Percentiles rank a stretch among this genome's conserved stretches.
Conservation (phyloP, 2,888 invertebrate genomes). For the Drosophila cyrtoloma region DNA sequence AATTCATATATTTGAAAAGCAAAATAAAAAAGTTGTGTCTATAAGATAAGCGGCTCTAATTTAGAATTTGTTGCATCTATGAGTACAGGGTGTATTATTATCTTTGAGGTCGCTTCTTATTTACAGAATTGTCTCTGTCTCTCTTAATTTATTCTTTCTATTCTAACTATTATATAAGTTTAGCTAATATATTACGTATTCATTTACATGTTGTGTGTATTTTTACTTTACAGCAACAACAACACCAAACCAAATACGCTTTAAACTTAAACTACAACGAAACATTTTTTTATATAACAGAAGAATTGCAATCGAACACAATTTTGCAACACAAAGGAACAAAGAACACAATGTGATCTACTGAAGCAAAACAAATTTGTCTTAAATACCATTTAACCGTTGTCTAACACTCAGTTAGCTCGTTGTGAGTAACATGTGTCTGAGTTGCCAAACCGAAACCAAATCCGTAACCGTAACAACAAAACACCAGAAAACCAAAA, state of each 20-base stretch:
- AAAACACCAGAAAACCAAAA: constrained; percentile 8
- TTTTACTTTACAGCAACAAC: constrained; percentile 27
- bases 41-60: not conserved
- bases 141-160: not conserved
- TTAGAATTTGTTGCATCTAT: not conserved
- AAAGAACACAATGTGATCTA: constrained; percentile 38
- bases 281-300: constrained; percentile 1
- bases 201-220: constrained; percentile 11
- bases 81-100: not conserved
- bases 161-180: not conserved
- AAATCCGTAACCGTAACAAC: constrained; percentile 14
- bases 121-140: not conserved
- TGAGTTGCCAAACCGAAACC: constrained; percentile 42
- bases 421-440: constrained; percentile 26
- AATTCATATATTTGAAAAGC: not conserved
- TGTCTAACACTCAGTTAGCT: constrained; percentile 16
- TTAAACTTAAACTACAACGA: constrained; percentile 13
- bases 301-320: not conserved
- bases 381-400: constrained; percentile 4
- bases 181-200: not conserved
- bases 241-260: constrained; percentile 43
- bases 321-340: not conserved
- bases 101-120: no score
- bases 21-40: not conserved
- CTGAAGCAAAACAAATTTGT: constrained; percentile 4